Evolutionary conservation across 2,888 invertebrate species (phyloP), one percentile per base, ranked within the genome.

Genomic region (Archips xylosteana): DNA sequence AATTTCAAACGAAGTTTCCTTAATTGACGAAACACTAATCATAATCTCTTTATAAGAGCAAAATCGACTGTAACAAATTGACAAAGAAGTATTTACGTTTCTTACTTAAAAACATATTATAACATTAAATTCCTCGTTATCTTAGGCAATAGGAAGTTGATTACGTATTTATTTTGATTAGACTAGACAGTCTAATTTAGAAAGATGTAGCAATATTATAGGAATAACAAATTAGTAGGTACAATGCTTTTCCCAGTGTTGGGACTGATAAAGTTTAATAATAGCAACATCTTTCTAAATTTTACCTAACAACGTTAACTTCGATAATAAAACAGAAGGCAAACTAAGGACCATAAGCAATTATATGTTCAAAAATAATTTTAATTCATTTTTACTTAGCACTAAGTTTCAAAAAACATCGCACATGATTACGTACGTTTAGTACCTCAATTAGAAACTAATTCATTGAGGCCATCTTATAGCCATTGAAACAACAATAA

Each of bases 11-110:
- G 9, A 63, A 65, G 15, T n/a, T 15, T n/a, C 36, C 8, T 9
- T 63, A 65, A 65, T 65, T 65, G 65, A 65, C 65, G 12, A 65
- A 65, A 39, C 51, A 47, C 13, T 32, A 63, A 32, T 0, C 12
- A 57, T 57, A 0, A 23, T n/a, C n/a, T n/a, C n/a, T n/a, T n/a
- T n/a, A n/a, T n/a, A n/a, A n/a, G n/a, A n/a, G n/a, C n/a, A n/a
- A n/a, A 57, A 57, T 57, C 3, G 32, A 57, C 57, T 2, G 32
- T 32, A 57, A 57, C 57, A 57, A 57, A 57, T 57, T 57, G 57
- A 57, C 57, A 2, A 13, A 8, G 9, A 51, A 57, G 57, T 57
- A 9, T 32, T 57, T 32, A 4, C 54, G 23, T 15, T 57, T 1
- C 2, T 23, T 57, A 32, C 15, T 9, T 54, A 57, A 57, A 23